Evolutionary conservation across 2,797 vertebrate species (phyloP).

Genomic region (Mastacembelus armatus): DNA sequence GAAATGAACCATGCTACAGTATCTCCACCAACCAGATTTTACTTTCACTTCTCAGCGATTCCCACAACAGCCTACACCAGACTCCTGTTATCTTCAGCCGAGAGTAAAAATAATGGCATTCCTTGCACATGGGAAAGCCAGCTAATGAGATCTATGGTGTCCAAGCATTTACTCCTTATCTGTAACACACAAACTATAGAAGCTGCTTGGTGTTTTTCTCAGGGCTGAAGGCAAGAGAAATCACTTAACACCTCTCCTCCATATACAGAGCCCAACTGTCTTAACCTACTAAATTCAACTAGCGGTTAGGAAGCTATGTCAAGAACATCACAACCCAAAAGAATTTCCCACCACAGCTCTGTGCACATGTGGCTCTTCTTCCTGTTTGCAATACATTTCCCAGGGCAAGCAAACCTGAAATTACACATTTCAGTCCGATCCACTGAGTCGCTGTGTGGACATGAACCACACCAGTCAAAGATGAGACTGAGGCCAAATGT

Average conservation of each 20-base stretch:
- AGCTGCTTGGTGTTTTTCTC: slow-evolving; percentile 41
- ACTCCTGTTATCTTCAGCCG: slow-evolving; percentile 22
- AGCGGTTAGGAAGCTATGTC: slow-evolving; percentile 6
- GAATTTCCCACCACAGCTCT: slow-evolving; percentile 32
- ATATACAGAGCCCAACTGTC: slow-evolving; percentile 27
- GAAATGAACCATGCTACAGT: not conserved
- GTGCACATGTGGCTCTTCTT: not conserved
- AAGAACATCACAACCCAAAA: slow-evolving; percentile 9
- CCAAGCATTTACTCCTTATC: slow-evolving; percentile 54
- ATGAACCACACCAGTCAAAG: slow-evolving; percentile 9
- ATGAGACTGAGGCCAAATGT: slow-evolving; percentile 28
- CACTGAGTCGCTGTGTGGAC: not conserved
- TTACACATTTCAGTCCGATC: not conserved
- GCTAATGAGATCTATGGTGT: not conserved
- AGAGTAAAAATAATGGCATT: slow-evolving; percentile 49
- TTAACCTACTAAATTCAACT: slow-evolving; percentile 58
- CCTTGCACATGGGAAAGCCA: slow-evolving; percentile 54
- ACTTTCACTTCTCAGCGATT: slow-evolving; percentile 24
- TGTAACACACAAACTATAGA: slow-evolving; percentile 51
- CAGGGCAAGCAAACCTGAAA: not conserved
- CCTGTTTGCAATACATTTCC: not conserved
- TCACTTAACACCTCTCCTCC: slow-evolving; percentile 10
- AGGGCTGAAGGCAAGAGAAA: slow-evolving; percentile 19
- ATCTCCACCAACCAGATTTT: not conserved
- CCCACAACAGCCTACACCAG: slow-evolving; percentile 48